phyloP scores from a whole-genome alignment of 1,140 invertebrate genomes.

The Pectinophora gossypiella region DNA sequence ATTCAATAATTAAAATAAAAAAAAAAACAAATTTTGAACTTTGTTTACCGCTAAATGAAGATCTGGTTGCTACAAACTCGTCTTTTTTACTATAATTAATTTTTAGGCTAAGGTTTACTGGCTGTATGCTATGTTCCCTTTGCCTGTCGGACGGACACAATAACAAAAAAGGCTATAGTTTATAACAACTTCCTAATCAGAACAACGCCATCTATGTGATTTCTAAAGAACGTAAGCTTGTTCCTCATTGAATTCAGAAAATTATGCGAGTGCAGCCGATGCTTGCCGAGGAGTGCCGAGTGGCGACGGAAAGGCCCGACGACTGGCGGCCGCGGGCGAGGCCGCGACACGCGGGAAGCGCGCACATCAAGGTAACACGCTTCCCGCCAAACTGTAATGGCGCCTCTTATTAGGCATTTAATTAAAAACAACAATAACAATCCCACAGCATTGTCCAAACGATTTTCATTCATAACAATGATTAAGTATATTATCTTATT shows the following conservation, averaged over 20 bases:
- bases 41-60: not conserved
- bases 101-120: not conserved
- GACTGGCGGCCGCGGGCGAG: constrained; percentile 55
- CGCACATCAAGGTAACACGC: constrained; percentile 60
- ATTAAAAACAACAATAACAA: not conserved
- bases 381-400: constrained; percentile 43
- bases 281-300: constrained; percentile 26
- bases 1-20: too few relatives aligned
- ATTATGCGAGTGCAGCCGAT: constrained; percentile 12
- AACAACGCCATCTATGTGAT: too few relatives aligned
- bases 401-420: not conserved
- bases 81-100: not conserved
- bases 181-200: too few relatives aligned
- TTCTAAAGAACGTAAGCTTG: too few relatives aligned
- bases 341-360: constrained; percentile 51
- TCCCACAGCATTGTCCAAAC: too few relatives aligned
- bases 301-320: constrained; percentile 20
- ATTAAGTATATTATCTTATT: not conserved
- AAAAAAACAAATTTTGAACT: too few relatives aligned
- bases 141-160: too few relatives aligned
- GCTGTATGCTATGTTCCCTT: too few relatives aligned
- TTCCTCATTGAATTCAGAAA: not conserved
- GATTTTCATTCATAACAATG: too few relatives aligned
- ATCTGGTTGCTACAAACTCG: not conserved
- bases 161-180: too few relatives aligned